These are phyloP conservation scores for Gallinago nigripennis DNA, from an alignment of 2,797 vertebrate species.

Conservation along the genomic window DNA sequence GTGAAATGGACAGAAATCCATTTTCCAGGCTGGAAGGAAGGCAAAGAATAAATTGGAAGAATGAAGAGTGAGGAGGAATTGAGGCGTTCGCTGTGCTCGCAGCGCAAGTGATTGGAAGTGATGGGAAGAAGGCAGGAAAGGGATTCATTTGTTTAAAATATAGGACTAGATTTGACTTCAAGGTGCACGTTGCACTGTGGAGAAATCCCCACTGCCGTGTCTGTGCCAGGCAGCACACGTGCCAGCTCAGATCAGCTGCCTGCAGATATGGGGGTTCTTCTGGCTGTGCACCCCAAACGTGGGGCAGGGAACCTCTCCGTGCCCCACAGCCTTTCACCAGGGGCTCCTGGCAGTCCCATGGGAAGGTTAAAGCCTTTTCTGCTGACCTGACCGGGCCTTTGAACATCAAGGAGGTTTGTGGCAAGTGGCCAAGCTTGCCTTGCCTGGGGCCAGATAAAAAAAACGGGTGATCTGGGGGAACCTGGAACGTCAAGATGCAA, in stretches of 20 bases:
- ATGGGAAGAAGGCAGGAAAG: neutral
- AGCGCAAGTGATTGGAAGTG: neutral
- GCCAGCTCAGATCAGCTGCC: neutral
- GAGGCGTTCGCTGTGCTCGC: neutral
- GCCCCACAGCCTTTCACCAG: rapidly evolving
- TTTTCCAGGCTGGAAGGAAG: constrained; percentile 31
- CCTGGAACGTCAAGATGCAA: neutral
- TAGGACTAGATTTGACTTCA: neutral
- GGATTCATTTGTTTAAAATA: constrained; percentile 2
- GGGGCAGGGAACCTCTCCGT: rapidly evolving
- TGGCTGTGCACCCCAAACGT: rapidly evolving
- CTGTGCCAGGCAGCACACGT: neutral
- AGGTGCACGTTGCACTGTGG: neutral
- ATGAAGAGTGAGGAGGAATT: constrained; percentile 50
- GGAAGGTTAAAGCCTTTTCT: neutral
- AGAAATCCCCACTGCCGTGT: rapidly evolving
- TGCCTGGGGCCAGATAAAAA: neutral
- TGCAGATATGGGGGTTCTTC: rapidly evolving
- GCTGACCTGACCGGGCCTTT: neutral
- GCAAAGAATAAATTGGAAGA: constrained; percentile 26
- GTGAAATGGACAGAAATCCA: constrained; percentile 45
- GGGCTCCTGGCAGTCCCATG: neutral
- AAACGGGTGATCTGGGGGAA: neutral
- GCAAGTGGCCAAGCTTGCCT: neutral
- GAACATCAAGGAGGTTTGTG: too few species aligned